Evolutionary conservation across 2,113 vertebrate genomes (phyloP), one percentile per base, ranked within the genome.

Genomic region (Forbesichthys agassizii): DNA sequence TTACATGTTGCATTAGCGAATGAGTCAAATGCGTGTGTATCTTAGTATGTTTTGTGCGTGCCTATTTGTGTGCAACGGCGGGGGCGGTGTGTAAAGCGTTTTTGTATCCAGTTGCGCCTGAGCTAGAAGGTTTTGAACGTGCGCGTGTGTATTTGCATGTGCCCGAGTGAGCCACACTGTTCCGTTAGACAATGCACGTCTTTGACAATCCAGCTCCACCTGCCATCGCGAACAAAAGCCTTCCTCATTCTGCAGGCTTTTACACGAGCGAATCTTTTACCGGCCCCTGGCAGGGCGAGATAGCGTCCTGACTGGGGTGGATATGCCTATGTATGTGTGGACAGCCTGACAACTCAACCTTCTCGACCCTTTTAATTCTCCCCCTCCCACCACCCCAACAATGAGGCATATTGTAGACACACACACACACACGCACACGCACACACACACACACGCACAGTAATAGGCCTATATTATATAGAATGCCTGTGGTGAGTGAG

Each of bases 161-260:
- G 65, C 69, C 47, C 33, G 46, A 55, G 69, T 61, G 78, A 42
- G 36, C 36, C 36, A 71, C 80, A 86, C 71, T 84, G 79, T 87
- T 74, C 76, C 13, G 4, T 68, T 62, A 12, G 68, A 77, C 87
- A 84, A 82, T 76, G 63, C 59, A 13, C 46, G 67, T 61, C 81
- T 76, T 83, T 90, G 77, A 88, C 77, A 81, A 80, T 82, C 61
- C 68, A 56, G 74, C 75, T 79, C 79, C 75, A 85, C 80, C 83
- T 87, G 83, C 84, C 85, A 83, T 48, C 0, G 14, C 11, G n/a
- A 10, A 88, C 77, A 85, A 86, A 86, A 67, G 61, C 59, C 75
- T 68, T 74, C 69, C 70, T 78, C 59, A 3, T 27, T 27, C 27
- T 27, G 53, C 48, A 5, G 51, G 67, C 74, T 79, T 62, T 71